phyloP scores from a whole-genome alignment of 2,888 invertebrate species.

The Lasius platythorax region DNA sequence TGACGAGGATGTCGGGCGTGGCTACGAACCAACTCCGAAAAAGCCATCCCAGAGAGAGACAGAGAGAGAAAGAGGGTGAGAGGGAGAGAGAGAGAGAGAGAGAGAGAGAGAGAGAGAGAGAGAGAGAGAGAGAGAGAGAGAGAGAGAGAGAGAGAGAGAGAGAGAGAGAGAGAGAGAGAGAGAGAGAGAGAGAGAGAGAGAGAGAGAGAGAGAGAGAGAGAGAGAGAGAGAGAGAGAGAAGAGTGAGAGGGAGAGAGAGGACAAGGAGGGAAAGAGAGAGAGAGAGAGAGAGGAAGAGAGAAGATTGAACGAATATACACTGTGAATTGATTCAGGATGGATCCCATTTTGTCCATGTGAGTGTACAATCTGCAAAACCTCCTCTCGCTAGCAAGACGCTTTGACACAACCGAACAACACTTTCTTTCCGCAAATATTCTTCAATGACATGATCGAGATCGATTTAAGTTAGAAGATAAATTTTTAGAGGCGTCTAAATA shows the following conservation, averaged over 20 bases:
- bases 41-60: constrained; percentile 64
- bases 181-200: too few relatives aligned
- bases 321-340: constrained; percentile 72
- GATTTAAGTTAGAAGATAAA: background rate
- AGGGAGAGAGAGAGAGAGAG: background rate
- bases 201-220: constrained; percentile 21
- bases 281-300: constrained; percentile 13
- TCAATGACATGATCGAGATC: background rate
- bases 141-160: too few relatives aligned
- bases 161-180: too few relatives aligned
- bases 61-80: background rate
- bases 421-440: background rate
- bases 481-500: background rate
- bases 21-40: constrained; percentile 63
- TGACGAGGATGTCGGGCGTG: constrained; percentile 80
- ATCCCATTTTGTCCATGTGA: constrained; percentile 61
- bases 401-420: background rate
- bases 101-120: background rate
- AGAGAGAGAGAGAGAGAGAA: constrained; percentile 32
- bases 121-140: background rate
- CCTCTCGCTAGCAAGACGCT: background rate
- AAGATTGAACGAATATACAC: constrained; percentile 46
- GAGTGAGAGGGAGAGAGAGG: background rate
- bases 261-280: background rate
- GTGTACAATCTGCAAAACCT: constrained; percentile 10